phyloP scores from a whole-genome alignment of 1,140 invertebrate genomes.

The Aphidius gifuensis region DNA sequence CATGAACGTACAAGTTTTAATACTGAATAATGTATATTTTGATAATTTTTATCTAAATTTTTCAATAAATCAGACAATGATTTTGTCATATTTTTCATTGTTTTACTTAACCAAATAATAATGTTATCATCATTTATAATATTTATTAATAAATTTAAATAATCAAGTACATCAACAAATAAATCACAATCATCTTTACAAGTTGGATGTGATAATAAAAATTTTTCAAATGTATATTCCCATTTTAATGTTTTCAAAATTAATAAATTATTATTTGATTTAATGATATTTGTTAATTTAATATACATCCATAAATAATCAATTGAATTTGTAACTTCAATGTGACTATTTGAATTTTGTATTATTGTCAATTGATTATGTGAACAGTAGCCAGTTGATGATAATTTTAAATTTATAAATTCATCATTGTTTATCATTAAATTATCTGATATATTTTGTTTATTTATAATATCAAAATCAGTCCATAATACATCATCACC shows the following conservation, averaged over 20 bases:
- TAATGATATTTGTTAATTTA: conserved; percentile 38
- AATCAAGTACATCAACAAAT: conserved; percentile 58
- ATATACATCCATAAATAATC: conserved; percentile 58
- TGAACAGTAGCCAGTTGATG: conserved; percentile 53
- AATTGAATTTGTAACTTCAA: conserved; percentile 55
- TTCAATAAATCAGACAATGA: conserved; percentile 40
- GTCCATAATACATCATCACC: conserved; percentile 42
- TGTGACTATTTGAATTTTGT: conserved; percentile 62
- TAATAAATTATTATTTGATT: conserved; percentile 31
- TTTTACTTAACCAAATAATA: conserved; percentile 35
- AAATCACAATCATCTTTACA: conserved; percentile 60
- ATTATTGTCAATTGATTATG: conserved; percentile 56
- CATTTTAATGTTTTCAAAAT: conserved; percentile 58
- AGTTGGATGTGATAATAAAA: conserved; percentile 60
- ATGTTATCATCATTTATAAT: conserved; percentile 32
- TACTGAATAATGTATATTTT: conserved; percentile 43
- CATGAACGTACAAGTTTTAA: conserved; percentile 43
- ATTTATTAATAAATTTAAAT: conserved; percentile 54
- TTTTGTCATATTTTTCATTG: conserved; percentile 43
- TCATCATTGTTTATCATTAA: conserved; percentile 52
- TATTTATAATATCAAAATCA: conserved; percentile 30
- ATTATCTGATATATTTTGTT: conserved; percentile 31
- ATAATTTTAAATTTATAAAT: conserved; percentile 49
- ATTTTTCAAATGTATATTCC: conserved; percentile 59
- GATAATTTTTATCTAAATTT: conserved; percentile 36